These are phyloP conservation scores for Psilanteris sp. DNA, from an alignment of 1,140 invertebrate species.

Conservation along the genomic window DNA sequence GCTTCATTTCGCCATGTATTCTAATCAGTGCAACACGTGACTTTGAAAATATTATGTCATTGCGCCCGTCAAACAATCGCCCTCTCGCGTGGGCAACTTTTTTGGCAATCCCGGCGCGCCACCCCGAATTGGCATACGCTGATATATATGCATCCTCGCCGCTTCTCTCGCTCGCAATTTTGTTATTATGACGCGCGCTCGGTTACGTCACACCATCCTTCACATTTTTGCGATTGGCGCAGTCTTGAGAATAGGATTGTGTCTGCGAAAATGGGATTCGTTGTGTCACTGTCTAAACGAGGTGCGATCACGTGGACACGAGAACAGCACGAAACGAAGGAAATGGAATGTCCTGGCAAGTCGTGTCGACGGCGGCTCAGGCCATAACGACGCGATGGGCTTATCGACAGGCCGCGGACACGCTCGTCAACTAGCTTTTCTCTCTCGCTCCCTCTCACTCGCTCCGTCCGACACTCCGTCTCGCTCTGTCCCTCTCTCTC, in stretches of 20 bases:
- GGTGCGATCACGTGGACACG: conserved; percentile 51
- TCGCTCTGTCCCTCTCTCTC: conserved; percentile 37
- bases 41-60: too few relatives aligned
- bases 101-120: too few relatives aligned
- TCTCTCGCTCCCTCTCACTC: conserved; percentile 8
- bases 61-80: too few relatives aligned
- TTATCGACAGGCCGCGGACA: conserved; percentile 69
- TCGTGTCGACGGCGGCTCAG: conserved; percentile 55
- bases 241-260: conserved; percentile 55
- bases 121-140: too few relatives aligned
- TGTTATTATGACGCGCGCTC: conserved; percentile 10
- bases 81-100: too few relatives aligned
- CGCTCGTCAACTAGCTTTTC: conserved; percentile 55
- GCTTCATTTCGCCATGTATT: too few relatives aligned
- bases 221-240: conserved; percentile 28
- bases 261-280: conserved; percentile 55
- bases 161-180: conserved; percentile 1
- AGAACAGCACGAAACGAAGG: conserved; percentile 66
- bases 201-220: conserved; percentile 48
- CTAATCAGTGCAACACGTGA: too few relatives aligned
- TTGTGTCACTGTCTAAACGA: conserved; percentile 47
- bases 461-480: conserved; percentile 26
- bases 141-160: too few relatives aligned
- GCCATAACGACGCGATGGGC: conserved; percentile 68
- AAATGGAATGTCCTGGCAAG: conserved; percentile 73